Evolutionary conservation across 2,888 invertebrate species (phyloP), one percentile per base, ranked within the genome.

Genomic region (Xylophagus ater): DNA sequence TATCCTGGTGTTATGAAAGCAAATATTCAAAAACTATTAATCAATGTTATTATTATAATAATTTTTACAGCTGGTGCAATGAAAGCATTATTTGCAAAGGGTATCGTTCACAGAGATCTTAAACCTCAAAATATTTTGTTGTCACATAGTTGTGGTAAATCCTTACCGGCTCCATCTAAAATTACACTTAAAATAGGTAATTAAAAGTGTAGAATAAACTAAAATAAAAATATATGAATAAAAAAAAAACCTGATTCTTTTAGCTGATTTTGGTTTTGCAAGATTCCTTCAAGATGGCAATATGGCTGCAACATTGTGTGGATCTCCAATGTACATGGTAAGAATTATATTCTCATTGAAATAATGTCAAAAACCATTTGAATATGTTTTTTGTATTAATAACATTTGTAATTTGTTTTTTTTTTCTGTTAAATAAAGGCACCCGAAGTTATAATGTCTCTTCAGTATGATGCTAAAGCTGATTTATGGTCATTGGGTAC

Each of bases 251-350:
- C 17, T 36, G 8, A 30, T 12, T 15, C 15, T 64, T 69, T 41
- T 65, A 86, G 96, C 96, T 58, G 98, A 98, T 72, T 98, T 99
- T 71, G 98, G 98, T 35, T 98, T 98, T 70, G 98, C 98, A 37
- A 75, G 98, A 60, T 97, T 98, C 67, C 73, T 99, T 32, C 87
- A 90, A 67, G 97, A 97, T 62, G 98, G 98, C 47, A 94, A 93
- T 39, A 99, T 98, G 98, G 98, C 98, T 39, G 97, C 94, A 46
- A 98, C 98, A 21, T 72, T 99, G 28, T 98, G 98, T 67, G 98
- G 98, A 32, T 98, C 97, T 33, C 98, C 98, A 10, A 98, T 98
- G 98, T 98, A 98, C 62, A 98, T 98, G 97, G 92, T 90, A 68
- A 72, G 57, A 30, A 15, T 31, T 2, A 14, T 9, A 30, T 7